Percentiles rank a stretch among this genome's conserved stretches.
Evolutionary conservation across 2,888 invertebrate genomes (phyloP).

Genomic region (Ophraella communa): DNA sequence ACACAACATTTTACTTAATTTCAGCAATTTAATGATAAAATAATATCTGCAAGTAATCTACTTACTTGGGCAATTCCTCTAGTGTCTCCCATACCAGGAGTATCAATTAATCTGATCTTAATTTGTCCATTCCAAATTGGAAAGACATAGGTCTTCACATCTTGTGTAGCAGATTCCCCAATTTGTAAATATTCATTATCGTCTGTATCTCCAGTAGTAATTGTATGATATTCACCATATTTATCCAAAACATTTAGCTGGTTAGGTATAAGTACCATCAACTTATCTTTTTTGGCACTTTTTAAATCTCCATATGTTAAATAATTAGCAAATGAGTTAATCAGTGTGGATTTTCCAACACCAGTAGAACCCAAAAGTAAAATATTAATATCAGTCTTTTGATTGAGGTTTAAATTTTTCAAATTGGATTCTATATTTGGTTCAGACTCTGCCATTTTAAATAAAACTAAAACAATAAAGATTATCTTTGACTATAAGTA

Average conservation of each 20-base stretch:
- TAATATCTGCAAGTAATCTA: background rate
- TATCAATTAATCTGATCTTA: conserved; percentile 52
- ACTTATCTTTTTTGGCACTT: conserved; percentile 40
- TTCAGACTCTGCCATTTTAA: conserved; percentile 5
- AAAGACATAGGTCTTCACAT: conserved; percentile 45
- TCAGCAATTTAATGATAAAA: too few species aligned
- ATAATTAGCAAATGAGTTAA: conserved; percentile 54
- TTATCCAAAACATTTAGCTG: conserved; percentile 46
- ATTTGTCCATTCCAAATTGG: conserved; percentile 36
- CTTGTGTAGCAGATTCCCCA: conserved; percentile 43
- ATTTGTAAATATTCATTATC: conserved; percentile 39
- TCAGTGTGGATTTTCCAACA: conserved; percentile 56
- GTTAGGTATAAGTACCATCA: conserved; percentile 48
- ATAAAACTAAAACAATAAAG: background rate
- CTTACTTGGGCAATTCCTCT: conserved; percentile 44
- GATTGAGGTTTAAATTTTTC: conserved; percentile 20
- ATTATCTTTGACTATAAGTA: background rate
- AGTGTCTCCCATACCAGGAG: conserved; percentile 53
- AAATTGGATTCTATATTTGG: background rate
- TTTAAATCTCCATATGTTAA: conserved; percentile 43
- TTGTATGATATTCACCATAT: conserved; percentile 35
- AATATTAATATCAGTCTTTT: conserved; percentile 48
- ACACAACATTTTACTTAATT: too few species aligned
- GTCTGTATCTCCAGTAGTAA: conserved; percentile 45
- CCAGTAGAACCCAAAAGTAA: conserved; percentile 54